phyloP scores from a whole-genome alignment of 1,140 invertebrate genomes.

The Tetraneura akinire region DNA sequence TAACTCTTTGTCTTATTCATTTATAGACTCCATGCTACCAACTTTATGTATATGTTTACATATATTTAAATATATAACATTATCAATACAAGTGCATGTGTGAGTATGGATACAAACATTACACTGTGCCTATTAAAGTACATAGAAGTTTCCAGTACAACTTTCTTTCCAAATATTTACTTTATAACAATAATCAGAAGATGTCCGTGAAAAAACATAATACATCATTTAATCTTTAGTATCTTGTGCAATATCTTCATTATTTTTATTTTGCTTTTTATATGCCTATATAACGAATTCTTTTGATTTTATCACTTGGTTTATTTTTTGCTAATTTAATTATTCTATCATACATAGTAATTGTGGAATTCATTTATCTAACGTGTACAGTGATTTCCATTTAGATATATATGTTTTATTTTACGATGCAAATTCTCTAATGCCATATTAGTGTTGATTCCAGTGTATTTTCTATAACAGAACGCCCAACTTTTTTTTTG shows the following conservation, averaged over 20 bases:
- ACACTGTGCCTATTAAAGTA: background rate
- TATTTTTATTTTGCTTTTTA: too few relatives aligned
- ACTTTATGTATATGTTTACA: constrained; percentile 19
- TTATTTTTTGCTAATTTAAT: constrained; percentile 33
- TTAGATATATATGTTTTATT: constrained; percentile 52
- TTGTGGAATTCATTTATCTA: constrained; percentile 48
- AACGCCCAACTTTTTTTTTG: constrained; percentile 27
- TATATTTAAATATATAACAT: constrained; percentile 11
- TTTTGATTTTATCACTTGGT: constrained; percentile 5
- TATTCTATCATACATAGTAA: constrained; percentile 30
- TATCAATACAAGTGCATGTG: constrained; percentile 1
- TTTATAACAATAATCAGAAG: too few relatives aligned
- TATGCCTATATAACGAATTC: too few relatives aligned
- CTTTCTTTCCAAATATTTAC: too few relatives aligned
- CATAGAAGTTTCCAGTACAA: background rate
- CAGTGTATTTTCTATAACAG: constrained; percentile 52
- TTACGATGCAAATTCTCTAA: constrained; percentile 52
- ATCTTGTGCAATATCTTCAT: too few relatives aligned
- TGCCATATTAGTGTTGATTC: constrained; percentile 53
- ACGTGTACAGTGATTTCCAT: constrained; percentile 45
- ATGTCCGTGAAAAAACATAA: too few relatives aligned
- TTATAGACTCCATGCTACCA: too few relatives aligned
- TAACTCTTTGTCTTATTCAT: too few relatives aligned
- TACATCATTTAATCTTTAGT: too few relatives aligned
- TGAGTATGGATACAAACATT: constrained; percentile 13